These are phyloP conservation scores for Heliconius congener DNA, from an alignment of 1,140 invertebrate species.

Conservation along the genomic window DNA sequence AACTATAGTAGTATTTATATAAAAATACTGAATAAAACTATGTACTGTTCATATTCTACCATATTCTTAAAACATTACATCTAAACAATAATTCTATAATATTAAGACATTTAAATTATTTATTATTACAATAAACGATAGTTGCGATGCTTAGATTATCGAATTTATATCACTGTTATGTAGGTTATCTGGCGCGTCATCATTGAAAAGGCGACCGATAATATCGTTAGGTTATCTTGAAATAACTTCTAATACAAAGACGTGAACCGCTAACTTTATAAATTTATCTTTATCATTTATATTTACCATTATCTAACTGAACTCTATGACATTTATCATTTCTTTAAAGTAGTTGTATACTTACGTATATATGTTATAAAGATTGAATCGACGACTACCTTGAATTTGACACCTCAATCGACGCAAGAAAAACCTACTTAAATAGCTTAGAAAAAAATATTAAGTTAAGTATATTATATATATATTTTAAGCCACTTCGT, in stretches of 20 bases:
- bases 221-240: not conserved
- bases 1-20: too few relatives aligned
- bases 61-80: too few relatives aligned
- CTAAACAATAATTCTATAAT: too few relatives aligned
- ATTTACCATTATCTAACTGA: too few relatives aligned
- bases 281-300: too few relatives aligned
- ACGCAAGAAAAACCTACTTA: not conserved
- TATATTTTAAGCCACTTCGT: not conserved
- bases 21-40: too few relatives aligned
- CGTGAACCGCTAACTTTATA: not conserved
- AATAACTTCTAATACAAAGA: slow-evolving; percentile 5
- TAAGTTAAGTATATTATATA: slow-evolving; percentile 1
- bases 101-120: not conserved
- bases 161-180: slow-evolving; percentile 3
- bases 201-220: not conserved
- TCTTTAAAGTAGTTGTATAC: too few relatives aligned
- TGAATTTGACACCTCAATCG: not conserved
- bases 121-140: not conserved
- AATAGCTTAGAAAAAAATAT: not conserved
- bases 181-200: slow-evolving; percentile 13
- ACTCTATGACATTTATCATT: too few relatives aligned
- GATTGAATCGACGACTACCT: not conserved
- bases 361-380: too few relatives aligned
- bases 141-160: not conserved
- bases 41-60: too few relatives aligned